A percentile compares a stretch with the other conserved stretches of the same genome.
phyloP scores from a whole-genome alignment of 2,113 vertebrate species.

The Microtus oregoni region DNA sequence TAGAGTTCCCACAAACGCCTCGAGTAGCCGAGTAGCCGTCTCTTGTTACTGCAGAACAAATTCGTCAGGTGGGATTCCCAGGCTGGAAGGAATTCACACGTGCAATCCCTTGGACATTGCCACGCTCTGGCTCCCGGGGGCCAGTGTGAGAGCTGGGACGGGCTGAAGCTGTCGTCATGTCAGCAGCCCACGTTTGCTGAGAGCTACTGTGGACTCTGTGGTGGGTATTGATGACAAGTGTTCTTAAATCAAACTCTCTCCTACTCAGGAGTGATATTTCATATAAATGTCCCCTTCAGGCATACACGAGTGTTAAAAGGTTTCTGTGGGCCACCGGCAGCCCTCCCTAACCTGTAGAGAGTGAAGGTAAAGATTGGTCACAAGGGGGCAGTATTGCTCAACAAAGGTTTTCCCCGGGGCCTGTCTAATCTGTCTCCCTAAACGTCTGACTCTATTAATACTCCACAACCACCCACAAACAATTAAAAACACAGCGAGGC shows the following conservation, averaged over 20 bases:
- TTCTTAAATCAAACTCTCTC: neutral
- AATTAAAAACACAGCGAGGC: neutral
- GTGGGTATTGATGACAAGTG: neutral
- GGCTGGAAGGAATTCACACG: neutral
- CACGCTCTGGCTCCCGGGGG: neutral
- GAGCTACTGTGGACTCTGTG: neutral
- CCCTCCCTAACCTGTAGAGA: neutral
- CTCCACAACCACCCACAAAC: neutral
- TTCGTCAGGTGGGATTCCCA: neutral
- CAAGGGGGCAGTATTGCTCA: conserved; percentile 52
- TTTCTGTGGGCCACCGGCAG: neutral
- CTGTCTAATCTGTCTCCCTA: accelerated
- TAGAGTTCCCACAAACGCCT: neutral
- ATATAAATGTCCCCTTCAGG: neutral
- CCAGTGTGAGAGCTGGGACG: neutral
- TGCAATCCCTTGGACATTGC: neutral
- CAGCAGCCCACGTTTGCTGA: accelerated
- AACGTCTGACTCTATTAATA: neutral
- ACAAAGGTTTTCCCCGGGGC: neutral
- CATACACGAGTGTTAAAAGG: neutral
- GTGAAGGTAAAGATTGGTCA: neutral
- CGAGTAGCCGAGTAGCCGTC: too few relatives aligned
- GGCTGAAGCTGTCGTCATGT: neutral
- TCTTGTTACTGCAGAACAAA: neutral
- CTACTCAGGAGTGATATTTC: neutral